Evolutionary conservation across 2,797 vertebrate genomes (phyloP).

Genomic region (Apogon hyalosoma): DNA sequence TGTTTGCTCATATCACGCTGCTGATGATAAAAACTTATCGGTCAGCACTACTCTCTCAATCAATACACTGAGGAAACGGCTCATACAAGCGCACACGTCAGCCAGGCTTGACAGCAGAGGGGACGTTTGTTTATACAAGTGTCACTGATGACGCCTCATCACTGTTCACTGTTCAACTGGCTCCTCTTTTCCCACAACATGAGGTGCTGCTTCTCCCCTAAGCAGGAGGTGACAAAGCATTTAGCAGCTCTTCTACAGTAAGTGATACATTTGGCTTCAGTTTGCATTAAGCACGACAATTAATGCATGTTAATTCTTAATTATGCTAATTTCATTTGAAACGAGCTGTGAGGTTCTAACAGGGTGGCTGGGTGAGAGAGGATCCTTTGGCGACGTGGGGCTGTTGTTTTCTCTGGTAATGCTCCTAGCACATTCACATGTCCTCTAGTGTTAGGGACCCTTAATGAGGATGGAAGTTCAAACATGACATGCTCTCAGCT

Average conservation of each 20-base stretch:
- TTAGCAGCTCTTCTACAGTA: slow-evolving; percentile 88
- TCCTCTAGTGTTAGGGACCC: slow-evolving; percentile 77
- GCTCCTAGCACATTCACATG: slow-evolving; percentile 81
- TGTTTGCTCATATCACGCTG: too few relatives aligned
- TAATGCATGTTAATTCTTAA: slow-evolving; percentile 99
- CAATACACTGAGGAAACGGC: slow-evolving; percentile 21
- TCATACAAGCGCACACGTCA: slow-evolving; percentile 16
- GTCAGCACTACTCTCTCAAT: slow-evolving; percentile 62
- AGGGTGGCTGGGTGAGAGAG: slow-evolving; percentile 90
- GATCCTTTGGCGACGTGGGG: slow-evolving; percentile 82
- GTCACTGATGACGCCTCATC: slow-evolving; percentile 31
- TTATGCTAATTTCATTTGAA: slow-evolving; percentile 97
- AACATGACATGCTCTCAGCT: slow-evolving; percentile 75
- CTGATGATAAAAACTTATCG: too few relatives aligned
- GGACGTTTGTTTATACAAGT: slow-evolving; percentile 45
- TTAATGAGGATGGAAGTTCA: slow-evolving; percentile 81
- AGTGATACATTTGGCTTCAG: slow-evolving; percentile 94
- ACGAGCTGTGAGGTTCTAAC: slow-evolving; percentile 90
- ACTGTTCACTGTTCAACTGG: slow-evolving; percentile 6
- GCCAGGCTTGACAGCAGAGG: slow-evolving; percentile 27
- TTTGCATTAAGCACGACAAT: slow-evolving; percentile 97
- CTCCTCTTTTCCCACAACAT: slow-evolving; percentile 63
- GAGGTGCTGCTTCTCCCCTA: slow-evolving; percentile 85
- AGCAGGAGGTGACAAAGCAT: slow-evolving; percentile 93
- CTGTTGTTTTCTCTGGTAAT: slow-evolving; percentile 88